A percentile compares a stretch with the other conserved stretches of the same genome.
These are phyloP conservation scores for Zophobas morio DNA, from an alignment of 1,140 invertebrate genomes.

Conservation along the genomic window DNA sequence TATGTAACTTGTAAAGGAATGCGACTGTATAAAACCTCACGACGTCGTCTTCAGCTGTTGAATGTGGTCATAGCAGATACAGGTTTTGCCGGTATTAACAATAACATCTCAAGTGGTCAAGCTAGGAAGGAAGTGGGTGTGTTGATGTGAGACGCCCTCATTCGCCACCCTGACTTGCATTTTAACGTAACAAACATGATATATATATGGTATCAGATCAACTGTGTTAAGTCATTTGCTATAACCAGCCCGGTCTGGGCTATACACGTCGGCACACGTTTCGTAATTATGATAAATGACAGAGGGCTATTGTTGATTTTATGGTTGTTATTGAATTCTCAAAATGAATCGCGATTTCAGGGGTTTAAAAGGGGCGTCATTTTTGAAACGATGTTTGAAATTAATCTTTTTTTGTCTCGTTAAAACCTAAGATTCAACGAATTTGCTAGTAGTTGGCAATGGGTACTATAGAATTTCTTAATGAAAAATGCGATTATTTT, in stretches of 20 bases:
- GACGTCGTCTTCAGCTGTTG: slow-evolving; percentile 31
- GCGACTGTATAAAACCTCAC: slow-evolving; percentile 19
- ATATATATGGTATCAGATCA: slow-evolving; percentile 31
- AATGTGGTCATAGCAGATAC: slow-evolving; percentile 30
- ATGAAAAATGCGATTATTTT: too few relatives aligned
- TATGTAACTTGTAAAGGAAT: slow-evolving; percentile 30
- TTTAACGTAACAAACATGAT: slow-evolving; percentile 51
- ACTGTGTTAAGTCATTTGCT: slow-evolving; percentile 54
- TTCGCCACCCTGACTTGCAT: slow-evolving; percentile 54
- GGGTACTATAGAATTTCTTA: too few relatives aligned
- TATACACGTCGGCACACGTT: slow-evolving; percentile 52
- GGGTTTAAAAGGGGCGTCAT: neutral
- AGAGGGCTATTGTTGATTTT: slow-evolving; percentile 52
- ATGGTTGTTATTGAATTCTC: slow-evolving; percentile 45
- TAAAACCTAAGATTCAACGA: neutral
- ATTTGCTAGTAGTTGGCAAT: neutral
- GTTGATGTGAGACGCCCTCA: slow-evolving; percentile 47
- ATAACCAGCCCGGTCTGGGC: slow-evolving; percentile 50
- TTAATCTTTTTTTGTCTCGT: neutral
- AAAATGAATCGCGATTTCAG: slow-evolving; percentile 19
- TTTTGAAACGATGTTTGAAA: neutral
- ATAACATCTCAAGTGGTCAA: slow-evolving; percentile 43
- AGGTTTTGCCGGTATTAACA: slow-evolving; percentile 36
- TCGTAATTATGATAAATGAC: slow-evolving; percentile 56
- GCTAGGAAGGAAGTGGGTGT: slow-evolving; percentile 51